Evolutionary conservation across 2,113 vertebrate species (phyloP).

Genomic region (Macheiramphus alcinus): DNA sequence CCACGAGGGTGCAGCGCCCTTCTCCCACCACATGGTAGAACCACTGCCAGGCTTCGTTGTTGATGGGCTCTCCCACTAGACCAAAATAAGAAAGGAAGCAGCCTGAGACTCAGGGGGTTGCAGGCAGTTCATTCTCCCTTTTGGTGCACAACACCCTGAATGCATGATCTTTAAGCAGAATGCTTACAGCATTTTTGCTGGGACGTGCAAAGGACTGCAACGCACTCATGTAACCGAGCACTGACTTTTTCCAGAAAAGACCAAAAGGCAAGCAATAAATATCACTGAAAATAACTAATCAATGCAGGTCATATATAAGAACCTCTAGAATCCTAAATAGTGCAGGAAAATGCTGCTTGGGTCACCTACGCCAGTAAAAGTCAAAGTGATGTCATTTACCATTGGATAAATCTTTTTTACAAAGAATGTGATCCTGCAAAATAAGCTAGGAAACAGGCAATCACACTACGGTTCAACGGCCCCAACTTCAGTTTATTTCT

Average conservation of each 20-base stretch:
- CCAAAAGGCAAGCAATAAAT: not conserved
- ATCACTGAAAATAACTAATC: not conserved
- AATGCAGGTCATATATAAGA: not conserved
- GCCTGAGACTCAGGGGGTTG: not conserved
- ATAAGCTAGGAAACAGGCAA: not conserved
- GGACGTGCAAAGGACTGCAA: not conserved
- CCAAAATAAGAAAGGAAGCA: not conserved
- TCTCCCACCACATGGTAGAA: conserved; percentile 88
- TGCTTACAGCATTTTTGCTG: not conserved
- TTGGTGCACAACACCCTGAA: not conserved
- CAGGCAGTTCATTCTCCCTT: not conserved
- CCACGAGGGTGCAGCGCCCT: conserved; percentile 82
- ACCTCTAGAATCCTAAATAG: not conserved
- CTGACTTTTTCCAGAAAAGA: not conserved
- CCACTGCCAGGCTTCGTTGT: conserved; percentile 93
- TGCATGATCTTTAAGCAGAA: not conserved
- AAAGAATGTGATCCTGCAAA: not conserved
- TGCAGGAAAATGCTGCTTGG: not conserved
- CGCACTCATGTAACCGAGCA: not conserved
- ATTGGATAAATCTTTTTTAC: not conserved
- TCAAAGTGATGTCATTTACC: not conserved
- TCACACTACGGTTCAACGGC: not conserved
- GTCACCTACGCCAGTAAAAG: not conserved
- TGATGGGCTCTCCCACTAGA: conserved; percentile 92
- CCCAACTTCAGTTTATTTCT: not conserved